Base-by-base conservation (phyloP, 2,888 invertebrate genomes). In the Papilio gigon region DNA sequence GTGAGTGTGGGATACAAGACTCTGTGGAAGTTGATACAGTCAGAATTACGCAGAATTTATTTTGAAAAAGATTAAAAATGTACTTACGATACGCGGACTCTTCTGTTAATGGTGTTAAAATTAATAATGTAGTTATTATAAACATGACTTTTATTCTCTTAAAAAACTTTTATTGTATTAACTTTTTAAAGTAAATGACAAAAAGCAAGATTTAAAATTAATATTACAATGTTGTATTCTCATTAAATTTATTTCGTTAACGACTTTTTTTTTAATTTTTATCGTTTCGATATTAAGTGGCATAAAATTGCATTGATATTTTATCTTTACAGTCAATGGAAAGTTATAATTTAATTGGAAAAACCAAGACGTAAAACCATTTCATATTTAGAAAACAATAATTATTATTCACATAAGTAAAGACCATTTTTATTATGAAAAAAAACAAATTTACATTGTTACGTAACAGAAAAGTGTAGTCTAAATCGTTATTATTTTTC, bases 1-100 rank as follows among this genome's bases (percentile, higher is more conserved):
- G 82, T 17, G 86, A 80, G 73, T 88, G 85, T 14, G 90, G 89
- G n/a, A 85, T 77, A 74, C 90, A 91, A 76, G 83, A 74, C 72
- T 79, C 89, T 90, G 70, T 17, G 61, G n/a, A 35, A 67, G 67
- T 50, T 17, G 9, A 12, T 22, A 47, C 11, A 47, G 47, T 47
- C 47, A 47, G 47, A 22, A 47, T 12, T 12, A 11, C 5, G 22
- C 22, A 22, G 9, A 6, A 11, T 47, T 11, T 1, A n/a, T n/a
- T 11, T 12, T 4, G 12, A 4, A 27, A 61, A 4, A 35, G 44
- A 17, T 30, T 1, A 6, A 60, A 22, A 27, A 33, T 12, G 8
- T 4, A 85, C 89, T 88, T 80, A 89, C 89, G 77, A 59, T 77
- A 74, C 65, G 73, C 70, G 11, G 73, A 71, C 63, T 77, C 78